Percentiles rank a stretch among this genome's conserved stretches.
Conservation (phyloP, 2,113 vertebrate genomes). For the Apus apus region DNA sequence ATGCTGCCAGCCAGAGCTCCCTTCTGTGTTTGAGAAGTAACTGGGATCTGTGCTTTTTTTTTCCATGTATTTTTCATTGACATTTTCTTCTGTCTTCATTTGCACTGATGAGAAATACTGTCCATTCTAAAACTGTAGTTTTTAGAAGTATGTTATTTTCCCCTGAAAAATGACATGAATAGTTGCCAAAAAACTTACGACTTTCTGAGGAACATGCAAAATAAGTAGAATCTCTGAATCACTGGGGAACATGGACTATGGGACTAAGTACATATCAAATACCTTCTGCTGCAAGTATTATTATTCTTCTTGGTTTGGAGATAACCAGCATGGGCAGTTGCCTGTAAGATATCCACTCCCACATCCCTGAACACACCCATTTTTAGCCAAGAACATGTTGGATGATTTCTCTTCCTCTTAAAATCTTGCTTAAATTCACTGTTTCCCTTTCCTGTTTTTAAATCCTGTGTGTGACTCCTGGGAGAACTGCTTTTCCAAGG, state of each 20-base stretch:
- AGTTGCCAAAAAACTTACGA: not conserved
- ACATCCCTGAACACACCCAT: not conserved
- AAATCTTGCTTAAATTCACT: not conserved
- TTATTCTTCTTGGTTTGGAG: not conserved
- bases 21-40: not conserved
- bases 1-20: not conserved
- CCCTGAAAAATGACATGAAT: not conserved
- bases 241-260: not conserved
- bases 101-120: not conserved
- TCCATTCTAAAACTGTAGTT: not conserved
- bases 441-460: constrained; percentile 38
- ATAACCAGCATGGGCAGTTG: not conserved
- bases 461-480: not conserved
- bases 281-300: not conserved
- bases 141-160: not conserved
- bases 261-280: not conserved
- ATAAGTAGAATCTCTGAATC: not conserved
- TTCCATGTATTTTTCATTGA: not conserved
- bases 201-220: not conserved
- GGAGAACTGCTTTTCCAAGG: constrained; percentile 30
- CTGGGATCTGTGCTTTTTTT: not conserved
- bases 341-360: not conserved
- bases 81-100: not conserved
- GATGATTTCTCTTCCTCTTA: not conserved
- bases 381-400: not conserved